phyloP scores from a whole-genome alignment of 53 echinoderm and acorn worm genomes.

The Antedon mediterranea region DNA sequence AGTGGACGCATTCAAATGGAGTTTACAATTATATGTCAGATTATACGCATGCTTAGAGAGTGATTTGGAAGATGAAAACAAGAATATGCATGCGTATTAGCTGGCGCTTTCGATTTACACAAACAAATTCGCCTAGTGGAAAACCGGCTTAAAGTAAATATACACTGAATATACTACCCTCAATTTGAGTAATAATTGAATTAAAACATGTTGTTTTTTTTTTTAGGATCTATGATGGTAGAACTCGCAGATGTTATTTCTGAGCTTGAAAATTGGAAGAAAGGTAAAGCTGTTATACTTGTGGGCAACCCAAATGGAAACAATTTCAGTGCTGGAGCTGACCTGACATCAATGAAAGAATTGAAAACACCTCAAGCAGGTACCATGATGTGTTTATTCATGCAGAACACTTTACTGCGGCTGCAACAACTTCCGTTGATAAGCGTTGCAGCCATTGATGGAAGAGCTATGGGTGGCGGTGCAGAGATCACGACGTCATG shows the following conservation, averaged over 20 bases:
- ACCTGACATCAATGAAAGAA: conserved; percentile 24
- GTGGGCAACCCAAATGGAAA: conserved; percentile 33
- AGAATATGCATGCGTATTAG: too few species aligned
- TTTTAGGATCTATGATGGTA: conserved; percentile 83
- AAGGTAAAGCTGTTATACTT: conserved; percentile 62
- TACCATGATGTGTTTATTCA: conserved; percentile 76
- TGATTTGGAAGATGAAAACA: too few species aligned
- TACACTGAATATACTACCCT: too few species aligned
- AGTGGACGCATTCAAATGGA: too few species aligned
- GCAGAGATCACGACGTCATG: conserved; percentile 75
- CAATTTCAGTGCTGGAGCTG: conserved; percentile 69
- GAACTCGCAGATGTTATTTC: conserved; percentile 54
- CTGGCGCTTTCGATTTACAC: too few species aligned
- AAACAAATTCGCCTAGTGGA: too few species aligned
- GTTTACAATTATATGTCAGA: too few species aligned
- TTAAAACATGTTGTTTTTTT: neutral
- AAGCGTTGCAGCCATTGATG: conserved; percentile 54
- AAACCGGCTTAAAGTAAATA: too few species aligned
- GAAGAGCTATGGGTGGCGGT: conserved; percentile 68
- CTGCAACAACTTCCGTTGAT: conserved; percentile 54
- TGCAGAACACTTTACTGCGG: conserved; percentile 68
- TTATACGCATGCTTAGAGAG: too few species aligned
- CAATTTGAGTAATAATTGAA: too few species aligned
- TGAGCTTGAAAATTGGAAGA: conserved; percentile 60
- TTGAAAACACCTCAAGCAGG: conserved; percentile 27